Conservation (phyloP, 2,797 vertebrate species). For the Hypotaenidia philippensis region DNA sequence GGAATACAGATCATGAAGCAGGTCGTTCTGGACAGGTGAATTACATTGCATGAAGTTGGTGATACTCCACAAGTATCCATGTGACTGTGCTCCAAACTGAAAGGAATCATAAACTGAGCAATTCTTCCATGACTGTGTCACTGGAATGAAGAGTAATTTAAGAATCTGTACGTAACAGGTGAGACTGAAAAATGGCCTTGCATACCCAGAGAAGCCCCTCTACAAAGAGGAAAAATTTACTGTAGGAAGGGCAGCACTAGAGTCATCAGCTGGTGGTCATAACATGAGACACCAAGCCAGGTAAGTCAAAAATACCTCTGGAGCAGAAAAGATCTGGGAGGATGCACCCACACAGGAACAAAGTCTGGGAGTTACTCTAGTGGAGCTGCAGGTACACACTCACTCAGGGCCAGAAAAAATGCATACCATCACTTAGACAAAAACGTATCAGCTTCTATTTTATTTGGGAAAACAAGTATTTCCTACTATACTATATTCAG, state of each 20-base stretch:
- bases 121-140: not conserved
- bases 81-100: not conserved
- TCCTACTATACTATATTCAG: not conserved
- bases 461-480: not conserved
- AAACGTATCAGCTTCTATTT: not conserved
- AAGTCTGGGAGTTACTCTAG: not conserved
- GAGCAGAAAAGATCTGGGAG: not conserved
- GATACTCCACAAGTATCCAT: not conserved
- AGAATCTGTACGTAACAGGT: not conserved
- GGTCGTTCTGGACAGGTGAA: too few relatives aligned
- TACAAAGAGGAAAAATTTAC: not conserved
- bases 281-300: not conserved
- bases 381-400: not conserved
- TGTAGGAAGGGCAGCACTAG: not conserved
- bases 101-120: not conserved
- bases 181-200: not conserved
- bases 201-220: not conserved
- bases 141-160: not conserved
- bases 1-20: too few relatives aligned
- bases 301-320: not conserved
- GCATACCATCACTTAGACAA: not conserved
- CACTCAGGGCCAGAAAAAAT: not conserved
- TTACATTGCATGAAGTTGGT: too few relatives aligned
- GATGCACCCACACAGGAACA: fast-evolving
- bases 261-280: not conserved